phyloP scores from a whole-genome alignment of 2,113 vertebrate genomes.

The Labrus mixtus region DNA sequence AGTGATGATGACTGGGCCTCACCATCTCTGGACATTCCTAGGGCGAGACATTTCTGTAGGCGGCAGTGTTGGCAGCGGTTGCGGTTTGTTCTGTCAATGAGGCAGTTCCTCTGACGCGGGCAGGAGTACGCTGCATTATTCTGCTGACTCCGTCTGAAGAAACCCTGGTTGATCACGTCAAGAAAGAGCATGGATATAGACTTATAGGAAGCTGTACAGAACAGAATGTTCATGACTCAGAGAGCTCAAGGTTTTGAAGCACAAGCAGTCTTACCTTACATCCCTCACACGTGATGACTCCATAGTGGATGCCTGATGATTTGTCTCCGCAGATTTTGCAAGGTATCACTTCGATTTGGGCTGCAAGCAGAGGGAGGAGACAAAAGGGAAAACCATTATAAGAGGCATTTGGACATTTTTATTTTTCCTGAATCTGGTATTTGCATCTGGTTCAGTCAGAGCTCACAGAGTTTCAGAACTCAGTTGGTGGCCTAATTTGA shows the following conservation, averaged over 20 bases:
- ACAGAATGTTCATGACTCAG: not conserved
- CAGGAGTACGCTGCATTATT: conserved; percentile 99
- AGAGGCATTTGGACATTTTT: conserved; percentile 9
- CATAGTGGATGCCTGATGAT: conserved; percentile 99
- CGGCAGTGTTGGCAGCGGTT: conserved; percentile 99
- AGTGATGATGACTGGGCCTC: conserved; percentile 60
- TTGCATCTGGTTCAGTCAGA: conserved; percentile 16
- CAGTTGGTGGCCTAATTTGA: conserved; percentile 55
- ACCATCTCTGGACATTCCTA: conserved; percentile 99
- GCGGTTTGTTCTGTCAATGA: conserved; percentile 99
- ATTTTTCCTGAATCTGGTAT: too few relatives aligned
- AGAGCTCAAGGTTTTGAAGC: not conserved
- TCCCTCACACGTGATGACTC: conserved; percentile 99
- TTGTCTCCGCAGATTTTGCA: conserved; percentile 99
- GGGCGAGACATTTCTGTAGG: conserved; percentile 99
- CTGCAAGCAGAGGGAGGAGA: conserved; percentile 81
- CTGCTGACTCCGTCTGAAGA: conserved; percentile 99
- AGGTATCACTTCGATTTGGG: conserved; percentile 99
- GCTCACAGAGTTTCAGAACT: conserved; percentile 8
- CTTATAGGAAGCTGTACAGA: not conserved
- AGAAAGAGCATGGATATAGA: conserved; percentile 22
- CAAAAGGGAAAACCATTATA: conserved; percentile 18
- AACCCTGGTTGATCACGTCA: conserved; percentile 85
- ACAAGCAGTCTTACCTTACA: conserved; percentile 90
- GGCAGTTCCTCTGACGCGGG: conserved; percentile 99